Conservation (phyloP, 2,113 vertebrate genomes). For the Ceyx melanurus region DNA sequence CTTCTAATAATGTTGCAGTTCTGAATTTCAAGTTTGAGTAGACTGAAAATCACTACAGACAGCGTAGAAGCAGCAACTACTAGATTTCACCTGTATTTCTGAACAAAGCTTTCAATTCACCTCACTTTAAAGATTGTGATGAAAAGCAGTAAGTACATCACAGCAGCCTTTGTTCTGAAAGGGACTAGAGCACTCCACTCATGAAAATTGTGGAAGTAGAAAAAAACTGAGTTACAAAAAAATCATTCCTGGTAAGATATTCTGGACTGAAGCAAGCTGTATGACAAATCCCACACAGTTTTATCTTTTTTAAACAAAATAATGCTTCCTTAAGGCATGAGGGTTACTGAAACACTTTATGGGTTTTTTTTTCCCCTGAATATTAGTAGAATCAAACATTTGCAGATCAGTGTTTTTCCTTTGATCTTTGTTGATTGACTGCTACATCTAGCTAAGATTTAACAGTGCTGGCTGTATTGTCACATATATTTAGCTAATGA, state of each 20-base stretch:
- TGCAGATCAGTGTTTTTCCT: neutral
- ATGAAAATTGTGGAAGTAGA: neutral
- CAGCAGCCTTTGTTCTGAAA: neutral
- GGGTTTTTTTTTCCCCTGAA: neutral
- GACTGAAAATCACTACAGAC: neutral
- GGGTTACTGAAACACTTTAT: neutral
- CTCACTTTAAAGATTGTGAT: neutral
- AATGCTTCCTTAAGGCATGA: neutral
- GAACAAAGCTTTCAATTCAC: neutral
- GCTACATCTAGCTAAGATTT: neutral
- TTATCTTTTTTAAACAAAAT: neutral
- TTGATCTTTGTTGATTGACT: neutral
- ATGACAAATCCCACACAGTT: neutral
- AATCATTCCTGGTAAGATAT: neutral
- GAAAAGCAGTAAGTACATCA: neutral
- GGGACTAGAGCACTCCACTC: neutral
- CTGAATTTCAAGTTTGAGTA: neutral
- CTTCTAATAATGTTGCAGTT: neutral
- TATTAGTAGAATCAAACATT: neutral
- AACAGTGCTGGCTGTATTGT: neutral
- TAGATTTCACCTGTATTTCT: neutral
- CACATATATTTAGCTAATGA: neutral
- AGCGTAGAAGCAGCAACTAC: neutral
- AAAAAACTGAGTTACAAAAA: neutral
- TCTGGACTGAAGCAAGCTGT: neutral